These are phyloP conservation scores for Darevskia mixta DNA, from an alignment of 2,797 vertebrate species.

Conservation along the genomic window DNA sequence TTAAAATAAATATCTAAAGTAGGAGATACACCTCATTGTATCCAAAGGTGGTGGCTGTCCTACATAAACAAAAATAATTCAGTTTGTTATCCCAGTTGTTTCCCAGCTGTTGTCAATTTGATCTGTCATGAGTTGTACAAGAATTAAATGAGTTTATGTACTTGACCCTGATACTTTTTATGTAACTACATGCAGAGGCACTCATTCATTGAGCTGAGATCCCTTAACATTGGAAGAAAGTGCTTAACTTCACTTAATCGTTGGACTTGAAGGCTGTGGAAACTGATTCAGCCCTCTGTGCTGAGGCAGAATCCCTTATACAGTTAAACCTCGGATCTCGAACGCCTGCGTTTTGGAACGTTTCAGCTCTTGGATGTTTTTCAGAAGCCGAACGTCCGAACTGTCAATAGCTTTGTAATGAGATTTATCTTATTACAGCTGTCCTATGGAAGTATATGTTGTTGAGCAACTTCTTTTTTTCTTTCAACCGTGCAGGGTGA, in stretches of 20 bases:
- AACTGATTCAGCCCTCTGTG: neutral
- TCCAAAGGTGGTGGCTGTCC: neutral
- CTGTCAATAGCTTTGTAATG: neutral
- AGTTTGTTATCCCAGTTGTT: neutral
- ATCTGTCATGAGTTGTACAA: neutral
- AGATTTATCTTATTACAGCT: conserved; percentile 12
- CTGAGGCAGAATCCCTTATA: neutral
- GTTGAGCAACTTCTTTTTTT: conserved; percentile 62
- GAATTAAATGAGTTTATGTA: neutral
- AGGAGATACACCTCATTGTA: neutral
- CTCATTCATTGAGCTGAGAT: neutral
- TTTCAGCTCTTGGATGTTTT: too few relatives aligned
- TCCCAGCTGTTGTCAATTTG: neutral
- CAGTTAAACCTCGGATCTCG: too few relatives aligned
- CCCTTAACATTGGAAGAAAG: neutral
- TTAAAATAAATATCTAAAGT: neutral
- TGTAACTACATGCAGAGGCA: neutral
- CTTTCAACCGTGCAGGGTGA: conserved; percentile 81
- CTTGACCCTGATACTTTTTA: neutral
- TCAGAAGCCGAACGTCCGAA: neutral
- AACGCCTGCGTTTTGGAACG: too few relatives aligned
- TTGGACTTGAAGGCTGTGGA: neutral
- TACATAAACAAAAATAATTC: neutral
- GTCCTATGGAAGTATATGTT: conserved; percentile 43
- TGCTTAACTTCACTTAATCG: neutral